Conservation (phyloP, 2,113 vertebrate species). For the Phyllopteryx taeniolatus region DNA sequence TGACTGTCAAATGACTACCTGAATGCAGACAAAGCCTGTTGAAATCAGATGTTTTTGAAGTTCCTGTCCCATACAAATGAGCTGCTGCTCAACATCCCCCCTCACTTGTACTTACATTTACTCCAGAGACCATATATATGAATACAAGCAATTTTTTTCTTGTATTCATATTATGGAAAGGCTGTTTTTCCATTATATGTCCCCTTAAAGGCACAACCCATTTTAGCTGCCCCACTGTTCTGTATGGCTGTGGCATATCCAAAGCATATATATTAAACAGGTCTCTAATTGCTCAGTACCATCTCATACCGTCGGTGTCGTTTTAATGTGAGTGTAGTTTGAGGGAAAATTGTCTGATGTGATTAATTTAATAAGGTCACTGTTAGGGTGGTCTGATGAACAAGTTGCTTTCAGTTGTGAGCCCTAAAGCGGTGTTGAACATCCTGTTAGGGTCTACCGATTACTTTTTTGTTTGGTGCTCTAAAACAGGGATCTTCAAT, state of each 20-base stretch:
- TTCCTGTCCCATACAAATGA: neutral
- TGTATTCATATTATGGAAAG: no score
- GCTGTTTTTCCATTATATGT: neutral
- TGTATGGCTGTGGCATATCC: no score
- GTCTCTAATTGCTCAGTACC: neutral
- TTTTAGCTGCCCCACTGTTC: neutral
- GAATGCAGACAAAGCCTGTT: neutral
- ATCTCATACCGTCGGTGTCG: neutral
- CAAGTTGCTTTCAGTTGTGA: neutral
- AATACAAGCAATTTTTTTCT: neutral
- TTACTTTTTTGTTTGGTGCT: slow-evolving; percentile 4
- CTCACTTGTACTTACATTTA: neutral
- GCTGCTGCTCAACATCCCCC: neutral
- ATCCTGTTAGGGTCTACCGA: neutral
- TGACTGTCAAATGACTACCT: neutral
- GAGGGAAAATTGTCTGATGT: neutral
- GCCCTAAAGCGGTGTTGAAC: neutral
- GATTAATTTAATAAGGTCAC: neutral
- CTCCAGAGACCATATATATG: neutral
- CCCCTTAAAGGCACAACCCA: neutral
- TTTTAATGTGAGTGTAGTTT: neutral
- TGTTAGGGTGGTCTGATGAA: neutral
- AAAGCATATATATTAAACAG: neutral
- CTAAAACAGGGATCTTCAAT: neutral
- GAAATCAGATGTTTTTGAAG: neutral